phyloP scores from a whole-genome alignment of 1,140 invertebrate genomes.

The Ostrea denselamellosa region DNA sequence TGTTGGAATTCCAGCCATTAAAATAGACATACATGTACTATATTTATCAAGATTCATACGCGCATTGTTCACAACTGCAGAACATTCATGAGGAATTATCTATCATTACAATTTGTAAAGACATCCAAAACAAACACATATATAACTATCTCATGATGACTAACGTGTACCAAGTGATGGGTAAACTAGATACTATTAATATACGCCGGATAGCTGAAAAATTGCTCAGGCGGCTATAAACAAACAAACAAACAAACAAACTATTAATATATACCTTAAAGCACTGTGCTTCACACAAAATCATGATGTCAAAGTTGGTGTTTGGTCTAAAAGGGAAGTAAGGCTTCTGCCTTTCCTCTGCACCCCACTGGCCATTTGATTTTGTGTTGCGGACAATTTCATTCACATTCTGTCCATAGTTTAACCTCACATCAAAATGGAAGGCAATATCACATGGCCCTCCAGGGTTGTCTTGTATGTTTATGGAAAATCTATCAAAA shows the following conservation, averaged over 20 bases:
- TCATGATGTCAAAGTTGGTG: slow-evolving; percentile 83
- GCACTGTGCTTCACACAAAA: slow-evolving; percentile 77
- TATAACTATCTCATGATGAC: background rate
- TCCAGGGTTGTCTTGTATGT: slow-evolving; percentile 42
- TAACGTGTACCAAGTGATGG: background rate
- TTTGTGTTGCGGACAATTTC: slow-evolving; percentile 86
- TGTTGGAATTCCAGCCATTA: too few species aligned
- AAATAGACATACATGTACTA: too few species aligned
- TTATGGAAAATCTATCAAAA: slow-evolving; percentile 55
- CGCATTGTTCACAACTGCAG: too few species aligned
- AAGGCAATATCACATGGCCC: slow-evolving; percentile 51
- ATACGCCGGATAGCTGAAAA: background rate
- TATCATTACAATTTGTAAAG: background rate
- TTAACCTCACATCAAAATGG: slow-evolving; percentile 62
- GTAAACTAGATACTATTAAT: background rate
- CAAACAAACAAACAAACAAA: too few species aligned
- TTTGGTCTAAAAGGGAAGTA: slow-evolving; percentile 85
- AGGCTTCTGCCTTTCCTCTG: slow-evolving; percentile 85
- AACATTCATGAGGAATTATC: too few species aligned
- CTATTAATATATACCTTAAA: slow-evolving; percentile 79
- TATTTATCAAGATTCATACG: too few species aligned
- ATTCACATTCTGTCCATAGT: slow-evolving; percentile 59
- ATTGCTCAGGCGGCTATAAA: too few species aligned
- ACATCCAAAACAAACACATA: background rate
- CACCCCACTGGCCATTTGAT: slow-evolving; percentile 85